A percentile compares a stretch with the other conserved stretches of the same genome.
Evolutionary conservation across 2,797 vertebrate species (phyloP).

Genomic region (Urocyon cinereoargenteus): DNA sequence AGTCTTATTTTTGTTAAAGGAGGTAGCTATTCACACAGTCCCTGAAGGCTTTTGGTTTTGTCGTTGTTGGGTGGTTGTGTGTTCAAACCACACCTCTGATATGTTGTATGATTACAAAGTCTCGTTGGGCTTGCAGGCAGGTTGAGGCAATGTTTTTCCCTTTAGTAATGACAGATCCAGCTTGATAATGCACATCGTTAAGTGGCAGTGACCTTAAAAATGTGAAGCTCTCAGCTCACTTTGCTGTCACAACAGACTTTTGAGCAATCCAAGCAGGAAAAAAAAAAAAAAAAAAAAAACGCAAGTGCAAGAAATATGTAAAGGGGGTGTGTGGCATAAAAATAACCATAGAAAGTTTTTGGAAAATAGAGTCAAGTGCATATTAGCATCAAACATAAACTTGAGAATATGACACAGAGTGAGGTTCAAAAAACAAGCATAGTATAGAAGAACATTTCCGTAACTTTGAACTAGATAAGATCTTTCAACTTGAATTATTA

Average conservation of each 20-base stretch:
- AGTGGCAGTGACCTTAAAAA: background rate
- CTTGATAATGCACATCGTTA: background rate
- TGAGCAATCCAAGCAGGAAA: conserved; percentile 25
- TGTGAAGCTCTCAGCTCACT: background rate
- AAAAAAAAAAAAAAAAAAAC: background rate
- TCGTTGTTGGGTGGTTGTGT: background rate
- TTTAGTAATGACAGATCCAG: background rate
- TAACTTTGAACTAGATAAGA: conserved; percentile 45
- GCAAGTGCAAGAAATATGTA: conserved; percentile 23
- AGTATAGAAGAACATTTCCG: conserved; percentile 32
- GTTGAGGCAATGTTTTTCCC: background rate
- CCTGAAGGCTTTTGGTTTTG: background rate
- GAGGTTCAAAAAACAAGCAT: background rate
- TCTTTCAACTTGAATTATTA: conserved; percentile 29
- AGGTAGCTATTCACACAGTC: background rate
- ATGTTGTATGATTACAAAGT: background rate
- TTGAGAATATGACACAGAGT: background rate
- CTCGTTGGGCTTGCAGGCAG: background rate
- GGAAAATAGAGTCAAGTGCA: background rate
- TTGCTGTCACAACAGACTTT: conserved; percentile 38
- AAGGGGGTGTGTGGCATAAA: background rate
- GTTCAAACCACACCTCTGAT: background rate
- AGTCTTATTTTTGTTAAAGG: conserved; percentile 25
- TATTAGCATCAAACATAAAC: conserved; percentile 44
- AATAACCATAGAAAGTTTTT: conserved; percentile 38